Percentiles rank a stretch among this genome's conserved stretches.
Conservation (phyloP, 2,113 vertebrate species). For the Nettapus auritus region DNA sequence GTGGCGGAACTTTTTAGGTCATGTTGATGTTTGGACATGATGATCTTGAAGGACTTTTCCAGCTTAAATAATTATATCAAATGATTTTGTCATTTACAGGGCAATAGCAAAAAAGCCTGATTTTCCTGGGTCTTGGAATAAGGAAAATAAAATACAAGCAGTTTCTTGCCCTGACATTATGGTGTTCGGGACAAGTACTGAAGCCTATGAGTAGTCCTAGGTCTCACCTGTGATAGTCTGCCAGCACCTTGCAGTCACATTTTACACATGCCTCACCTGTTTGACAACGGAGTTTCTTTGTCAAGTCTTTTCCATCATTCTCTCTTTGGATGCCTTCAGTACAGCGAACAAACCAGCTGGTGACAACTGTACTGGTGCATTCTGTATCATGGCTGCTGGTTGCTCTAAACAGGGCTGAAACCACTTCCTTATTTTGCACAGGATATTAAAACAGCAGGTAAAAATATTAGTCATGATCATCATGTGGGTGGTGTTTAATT, state of each 20-base stretch:
- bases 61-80: neutral
- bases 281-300: neutral
- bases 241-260: neutral
- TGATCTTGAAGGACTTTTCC: neutral
- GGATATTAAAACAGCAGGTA: neutral
- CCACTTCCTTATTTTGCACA: neutral
- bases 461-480: neutral
- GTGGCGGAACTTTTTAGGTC: neutral
- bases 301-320: neutral
- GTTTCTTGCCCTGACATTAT: neutral
- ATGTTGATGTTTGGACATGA: neutral
- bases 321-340: neutral
- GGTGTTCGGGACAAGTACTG: neutral
- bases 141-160: neutral
- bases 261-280: neutral
- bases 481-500: neutral
- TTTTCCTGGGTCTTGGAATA: neutral
- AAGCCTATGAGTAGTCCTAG: neutral
- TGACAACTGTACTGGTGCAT: neutral
- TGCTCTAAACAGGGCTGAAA: neutral
- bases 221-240: neutral
- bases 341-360: neutral
- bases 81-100: neutral
- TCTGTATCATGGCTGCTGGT: neutral
- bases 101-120: neutral